phyloP scores from a whole-genome alignment of 2,797 vertebrate species.

The Amblyopsis hoosieri region DNA sequence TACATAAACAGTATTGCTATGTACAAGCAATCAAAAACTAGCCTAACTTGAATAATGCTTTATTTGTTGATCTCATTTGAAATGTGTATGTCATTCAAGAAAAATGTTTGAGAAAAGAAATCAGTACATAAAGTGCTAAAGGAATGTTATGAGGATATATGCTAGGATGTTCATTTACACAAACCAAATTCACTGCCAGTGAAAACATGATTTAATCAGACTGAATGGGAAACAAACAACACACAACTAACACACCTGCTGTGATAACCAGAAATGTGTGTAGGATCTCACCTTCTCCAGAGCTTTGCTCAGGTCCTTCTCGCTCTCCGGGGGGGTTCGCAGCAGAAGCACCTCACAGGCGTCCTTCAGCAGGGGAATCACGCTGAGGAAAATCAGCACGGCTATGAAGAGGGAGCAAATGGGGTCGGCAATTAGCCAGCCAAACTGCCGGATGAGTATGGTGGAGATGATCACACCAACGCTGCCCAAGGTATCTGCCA shows the following conservation, averaged over 20 bases:
- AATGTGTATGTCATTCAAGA: background rate
- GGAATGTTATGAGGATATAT: too few relatives aligned
- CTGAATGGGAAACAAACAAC: too few relatives aligned
- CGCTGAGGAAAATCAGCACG: constrained; percentile 93
- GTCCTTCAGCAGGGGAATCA: constrained; percentile 94
- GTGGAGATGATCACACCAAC: constrained; percentile 97
- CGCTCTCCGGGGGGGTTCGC: constrained; percentile 86
- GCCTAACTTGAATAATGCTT: too few relatives aligned
- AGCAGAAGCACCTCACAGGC: constrained; percentile 93
- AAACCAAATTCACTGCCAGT: too few relatives aligned
- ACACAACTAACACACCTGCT: too few relatives aligned
- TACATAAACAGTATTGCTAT: too few relatives aligned
- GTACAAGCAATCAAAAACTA: too few relatives aligned
- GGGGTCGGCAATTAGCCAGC: constrained; percentile 96
- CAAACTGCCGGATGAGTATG: constrained; percentile 95
- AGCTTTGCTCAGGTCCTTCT: constrained; percentile 89
- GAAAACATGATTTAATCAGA: too few relatives aligned
- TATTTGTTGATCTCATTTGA: too few relatives aligned
- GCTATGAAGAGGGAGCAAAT: constrained; percentile 98
- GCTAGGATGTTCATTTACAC: too few relatives aligned
- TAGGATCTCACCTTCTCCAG: constrained; percentile 88
- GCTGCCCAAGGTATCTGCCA: constrained; percentile 96
- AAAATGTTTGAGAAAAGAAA: background rate
- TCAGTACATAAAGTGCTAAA: too few relatives aligned
- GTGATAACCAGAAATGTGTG: too few relatives aligned